Base-by-base conservation (phyloP, 2,797 vertebrate genomes). In the Melanotaenia parkinsoni region DNA sequence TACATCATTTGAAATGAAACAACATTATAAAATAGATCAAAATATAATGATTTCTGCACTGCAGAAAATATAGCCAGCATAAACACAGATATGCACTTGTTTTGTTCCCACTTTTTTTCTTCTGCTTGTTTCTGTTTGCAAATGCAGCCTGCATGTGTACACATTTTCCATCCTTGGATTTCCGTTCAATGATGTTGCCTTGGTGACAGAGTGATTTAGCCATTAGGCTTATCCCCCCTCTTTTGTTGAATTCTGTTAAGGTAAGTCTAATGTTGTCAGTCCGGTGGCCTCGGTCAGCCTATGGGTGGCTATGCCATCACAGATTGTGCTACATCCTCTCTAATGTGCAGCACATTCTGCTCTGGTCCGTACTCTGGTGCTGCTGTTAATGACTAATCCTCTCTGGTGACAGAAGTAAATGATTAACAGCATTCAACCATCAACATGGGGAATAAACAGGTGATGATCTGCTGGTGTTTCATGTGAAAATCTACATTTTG, bases 171-270 rank as follows among this genome's bases (percentile, higher is more conserved):
- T 75, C 76, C 73, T 37, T 70, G 69, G 53, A 79, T 79, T 81
- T 86, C 38, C 63, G 38, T 54, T 73, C 66, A 70, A 53, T 70
- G 76, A 86, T 67, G 87, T 90, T 87, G 81, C 86, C 87, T 71
- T 87, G 82, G 81, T 85, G 86, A 91, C 32, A 35, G 72, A 77
- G 73, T 79, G 82, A 77, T 77, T 83, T 74, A 79, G 70, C 79
- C 83, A 86, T 80, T 72, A 82, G 79, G 72, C 53, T 79, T 63
- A 81, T 70, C 61, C 61, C 62, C 45, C 51, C 63, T 33, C 20
- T 83, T 85, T 81, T 88, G 84, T 83, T 81, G 77, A 76, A 86
- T 79, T 76, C 40, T 79, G 76, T 77, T 72, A 59, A 75, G 67
- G 76, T 82, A 70, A 74, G 63, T 76, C 70, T 70, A 65, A 69